phyloP scores from a whole-genome alignment of 1,140 invertebrate genomes.

The Galendromus occidentalis region DNA sequence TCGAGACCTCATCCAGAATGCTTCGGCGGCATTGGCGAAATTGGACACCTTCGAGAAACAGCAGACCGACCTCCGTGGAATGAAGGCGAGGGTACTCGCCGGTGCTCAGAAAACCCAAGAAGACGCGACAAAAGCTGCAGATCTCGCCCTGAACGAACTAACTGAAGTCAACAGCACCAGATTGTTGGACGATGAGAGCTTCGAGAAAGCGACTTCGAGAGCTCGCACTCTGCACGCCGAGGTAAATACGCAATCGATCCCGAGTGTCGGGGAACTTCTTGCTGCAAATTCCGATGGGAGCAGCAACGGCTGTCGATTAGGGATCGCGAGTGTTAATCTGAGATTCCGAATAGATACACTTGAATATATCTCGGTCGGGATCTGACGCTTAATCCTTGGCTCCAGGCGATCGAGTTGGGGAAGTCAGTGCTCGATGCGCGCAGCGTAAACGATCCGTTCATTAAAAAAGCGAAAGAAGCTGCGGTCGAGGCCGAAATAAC shows the following conservation, averaged over 20 bases:
- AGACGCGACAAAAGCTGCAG: conserved; percentile 47
- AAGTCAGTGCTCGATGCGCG: neutral
- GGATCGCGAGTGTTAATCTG: no score
- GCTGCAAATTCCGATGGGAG: no score
- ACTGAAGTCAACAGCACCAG: conserved; percentile 48
- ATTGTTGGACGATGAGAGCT: conserved; percentile 45
- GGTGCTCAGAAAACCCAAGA: conserved; percentile 45
- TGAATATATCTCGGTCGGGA: no score
- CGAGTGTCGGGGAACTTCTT: no score
- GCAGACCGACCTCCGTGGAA: conserved; percentile 25
- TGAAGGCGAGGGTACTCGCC: conserved; percentile 42
- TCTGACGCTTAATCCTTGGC: no score
- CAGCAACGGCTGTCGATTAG: no score
- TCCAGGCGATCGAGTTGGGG: neutral
- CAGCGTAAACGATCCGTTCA: neutral
- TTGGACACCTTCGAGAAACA: conserved; percentile 22
- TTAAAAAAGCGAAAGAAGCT: neutral
- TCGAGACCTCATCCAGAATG: conserved; percentile 53
- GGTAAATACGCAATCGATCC: conserved; percentile 21
- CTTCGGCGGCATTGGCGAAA: conserved; percentile 31
- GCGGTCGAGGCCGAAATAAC: conserved; percentile 18
- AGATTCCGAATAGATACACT: no score
- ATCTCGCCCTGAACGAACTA: conserved; percentile 52
- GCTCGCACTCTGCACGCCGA: conserved; percentile 29
- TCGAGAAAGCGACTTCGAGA: conserved; percentile 41